A percentile compares a stretch with the other conserved stretches of the same genome.
phyloP scores from a whole-genome alignment of 2,113 vertebrate species.

The Rostratula benghalensis region DNA sequence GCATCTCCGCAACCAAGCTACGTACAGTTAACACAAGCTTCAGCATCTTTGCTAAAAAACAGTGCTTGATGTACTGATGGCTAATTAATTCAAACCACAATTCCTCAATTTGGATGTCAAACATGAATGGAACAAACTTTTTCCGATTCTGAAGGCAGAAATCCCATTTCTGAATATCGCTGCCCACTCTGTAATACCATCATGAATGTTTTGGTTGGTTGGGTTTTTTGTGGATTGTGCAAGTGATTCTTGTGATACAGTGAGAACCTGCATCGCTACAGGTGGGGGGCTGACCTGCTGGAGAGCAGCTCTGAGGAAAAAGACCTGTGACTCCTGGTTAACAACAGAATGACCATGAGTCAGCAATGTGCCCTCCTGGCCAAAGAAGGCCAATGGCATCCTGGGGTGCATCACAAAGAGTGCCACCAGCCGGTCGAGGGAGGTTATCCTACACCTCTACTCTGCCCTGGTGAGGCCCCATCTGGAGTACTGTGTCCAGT shows the following conservation, averaged over 20 bases:
- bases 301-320: too few relatives aligned
- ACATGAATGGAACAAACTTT: background rate
- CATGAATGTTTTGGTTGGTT: background rate
- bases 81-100: background rate
- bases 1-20: background rate
- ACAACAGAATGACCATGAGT: too few relatives aligned
- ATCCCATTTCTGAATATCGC: background rate
- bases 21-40: background rate
- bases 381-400: too few relatives aligned
- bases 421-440: too few relatives aligned
- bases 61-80: rapidly evolving
- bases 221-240: background rate
- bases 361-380: too few relatives aligned
- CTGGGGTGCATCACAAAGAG: too few relatives aligned
- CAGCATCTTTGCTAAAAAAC: background rate
- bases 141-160: background rate
- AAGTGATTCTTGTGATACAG: background rate
- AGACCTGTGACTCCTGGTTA: too few relatives aligned
- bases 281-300: too few relatives aligned
- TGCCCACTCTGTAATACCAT: background rate
- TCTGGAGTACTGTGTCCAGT: too few relatives aligned
- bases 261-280: background rate
- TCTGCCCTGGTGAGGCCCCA: too few relatives aligned
- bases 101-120: background rate
- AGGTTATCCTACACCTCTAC: too few relatives aligned